Evolutionary conservation across 2,888 invertebrate species (phyloP).

Genomic region (Morinoia aosen): DNA sequence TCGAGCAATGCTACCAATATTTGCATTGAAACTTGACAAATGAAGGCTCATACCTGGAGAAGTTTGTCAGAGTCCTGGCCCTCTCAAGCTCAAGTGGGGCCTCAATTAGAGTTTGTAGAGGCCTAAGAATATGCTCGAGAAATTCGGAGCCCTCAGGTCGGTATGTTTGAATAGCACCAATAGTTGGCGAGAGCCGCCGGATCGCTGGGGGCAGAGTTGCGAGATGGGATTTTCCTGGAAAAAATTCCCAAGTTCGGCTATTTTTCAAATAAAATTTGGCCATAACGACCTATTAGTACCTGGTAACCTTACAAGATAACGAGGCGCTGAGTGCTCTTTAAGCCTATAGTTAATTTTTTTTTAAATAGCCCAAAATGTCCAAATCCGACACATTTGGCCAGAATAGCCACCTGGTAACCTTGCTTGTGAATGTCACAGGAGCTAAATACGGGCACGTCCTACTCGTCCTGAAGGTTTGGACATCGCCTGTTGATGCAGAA

Average conservation of each 20-base stretch:
- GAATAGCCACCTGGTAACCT: too few relatives aligned
- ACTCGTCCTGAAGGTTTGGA: background rate
- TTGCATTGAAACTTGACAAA: slow-evolving; percentile 30
- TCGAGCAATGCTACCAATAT: background rate
- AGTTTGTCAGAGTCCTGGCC: background rate
- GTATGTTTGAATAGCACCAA: slow-evolving; percentile 29
- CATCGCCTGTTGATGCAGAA: background rate
- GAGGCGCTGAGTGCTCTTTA: too few relatives aligned
- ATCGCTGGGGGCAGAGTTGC: background rate
- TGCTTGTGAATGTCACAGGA: too few relatives aligned
- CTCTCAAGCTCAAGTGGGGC: background rate
- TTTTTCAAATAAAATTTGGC: too few relatives aligned
- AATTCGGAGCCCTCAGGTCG: background rate
- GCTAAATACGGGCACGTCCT: background rate
- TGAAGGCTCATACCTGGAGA: background rate
- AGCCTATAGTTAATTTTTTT: too few relatives aligned
- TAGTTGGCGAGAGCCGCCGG: background rate
- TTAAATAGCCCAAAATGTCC: too few relatives aligned
- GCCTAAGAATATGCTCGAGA: slow-evolving; percentile 25
- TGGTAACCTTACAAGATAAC: too few relatives aligned
- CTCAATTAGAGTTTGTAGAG: slow-evolving; percentile 22
- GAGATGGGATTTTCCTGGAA: background rate
- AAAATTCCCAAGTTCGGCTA: background rate
- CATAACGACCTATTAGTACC: too few relatives aligned
- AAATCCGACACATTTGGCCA: too few relatives aligned